Evolutionary conservation across 2,113 vertebrate genomes (phyloP).

Genomic region (Ascaphus truei): DNA sequence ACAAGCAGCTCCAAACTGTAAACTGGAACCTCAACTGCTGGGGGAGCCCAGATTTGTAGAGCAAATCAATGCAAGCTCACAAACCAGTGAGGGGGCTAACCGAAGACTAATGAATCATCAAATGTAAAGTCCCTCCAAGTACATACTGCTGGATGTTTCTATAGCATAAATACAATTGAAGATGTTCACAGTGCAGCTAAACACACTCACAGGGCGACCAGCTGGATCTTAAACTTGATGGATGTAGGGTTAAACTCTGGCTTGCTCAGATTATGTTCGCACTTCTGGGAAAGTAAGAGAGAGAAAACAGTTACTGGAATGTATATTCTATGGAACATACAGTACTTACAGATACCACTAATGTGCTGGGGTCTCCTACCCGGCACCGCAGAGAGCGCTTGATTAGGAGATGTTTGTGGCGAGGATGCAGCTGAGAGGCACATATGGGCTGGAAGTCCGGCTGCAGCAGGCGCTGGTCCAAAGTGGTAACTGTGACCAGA

Average conservation of each 20-base stretch:
- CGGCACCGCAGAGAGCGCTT: slow-evolving; percentile 94
- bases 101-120: too few relatives aligned
- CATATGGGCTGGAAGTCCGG: slow-evolving; percentile 92
- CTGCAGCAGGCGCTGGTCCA: slow-evolving; percentile 92
- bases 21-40: too few relatives aligned
- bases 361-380: slow-evolving; percentile 53
- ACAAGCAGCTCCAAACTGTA: too few relatives aligned
- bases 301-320: not conserved
- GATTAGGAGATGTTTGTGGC: slow-evolving; percentile 96
- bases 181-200: too few relatives aligned
- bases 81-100: too few relatives aligned
- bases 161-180: too few relatives aligned
- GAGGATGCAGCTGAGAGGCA: slow-evolving; percentile 91
- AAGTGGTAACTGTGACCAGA: slow-evolving; percentile 76
- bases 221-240: slow-evolving; percentile 98
- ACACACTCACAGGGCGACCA: slow-evolving; percentile 93
- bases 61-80: too few relatives aligned
- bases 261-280: slow-evolving; percentile 98
- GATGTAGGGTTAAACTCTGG: slow-evolving; percentile 98
- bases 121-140: too few relatives aligned
- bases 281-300: slow-evolving; percentile 72
- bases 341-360: not conserved
- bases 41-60: too few relatives aligned
- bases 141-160: too few relatives aligned
- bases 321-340: not conserved